Percentiles rank a stretch among this genome's conserved stretches.
Evolutionary conservation across 2,888 invertebrate genomes (phyloP).

Genomic region (Mimachlamys varia): DNA sequence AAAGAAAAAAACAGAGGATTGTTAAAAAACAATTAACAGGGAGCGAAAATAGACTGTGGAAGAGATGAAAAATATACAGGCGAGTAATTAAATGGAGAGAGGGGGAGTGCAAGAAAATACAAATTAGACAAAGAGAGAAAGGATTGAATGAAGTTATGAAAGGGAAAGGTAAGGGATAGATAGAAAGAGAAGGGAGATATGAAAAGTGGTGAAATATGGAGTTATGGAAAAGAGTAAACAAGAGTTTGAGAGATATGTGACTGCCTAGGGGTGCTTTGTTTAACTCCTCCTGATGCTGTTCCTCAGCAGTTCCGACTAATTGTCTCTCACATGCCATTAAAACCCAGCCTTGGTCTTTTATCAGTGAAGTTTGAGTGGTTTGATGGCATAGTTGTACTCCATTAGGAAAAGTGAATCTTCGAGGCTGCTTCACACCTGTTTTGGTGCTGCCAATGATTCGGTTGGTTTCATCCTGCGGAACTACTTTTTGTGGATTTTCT

Average conservation of each 20-base stretch:
- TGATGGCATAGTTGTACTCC: conserved; percentile 31
- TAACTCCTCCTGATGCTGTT: neutral
- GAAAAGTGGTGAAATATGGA: no score
- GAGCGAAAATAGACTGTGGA: neutral
- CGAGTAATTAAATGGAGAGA: neutral
- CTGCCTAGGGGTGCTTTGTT: neutral
- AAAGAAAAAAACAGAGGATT: neutral
- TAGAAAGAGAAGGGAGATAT: neutral
- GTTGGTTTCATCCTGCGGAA: neutral
- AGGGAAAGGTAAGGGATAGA: neutral
- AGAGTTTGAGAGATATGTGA: neutral
- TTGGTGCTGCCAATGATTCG: conserved; percentile 31
- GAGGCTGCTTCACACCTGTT: conserved; percentile 14
- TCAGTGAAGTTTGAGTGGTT: conserved; percentile 27
- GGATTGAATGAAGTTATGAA: no score
- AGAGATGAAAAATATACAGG: neutral
- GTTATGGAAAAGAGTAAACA: no score
- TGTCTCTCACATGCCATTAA: neutral
- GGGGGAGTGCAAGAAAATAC: no score
- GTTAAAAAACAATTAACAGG: neutral
- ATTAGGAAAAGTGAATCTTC: conserved; percentile 33
- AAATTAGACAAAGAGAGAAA: neutral
- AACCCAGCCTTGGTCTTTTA: neutral
- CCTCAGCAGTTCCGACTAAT: neutral
- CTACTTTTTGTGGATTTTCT: conserved; percentile 15